phyloP scores from a whole-genome alignment of 2,113 vertebrate genomes.

The Pimephales promelas region DNA sequence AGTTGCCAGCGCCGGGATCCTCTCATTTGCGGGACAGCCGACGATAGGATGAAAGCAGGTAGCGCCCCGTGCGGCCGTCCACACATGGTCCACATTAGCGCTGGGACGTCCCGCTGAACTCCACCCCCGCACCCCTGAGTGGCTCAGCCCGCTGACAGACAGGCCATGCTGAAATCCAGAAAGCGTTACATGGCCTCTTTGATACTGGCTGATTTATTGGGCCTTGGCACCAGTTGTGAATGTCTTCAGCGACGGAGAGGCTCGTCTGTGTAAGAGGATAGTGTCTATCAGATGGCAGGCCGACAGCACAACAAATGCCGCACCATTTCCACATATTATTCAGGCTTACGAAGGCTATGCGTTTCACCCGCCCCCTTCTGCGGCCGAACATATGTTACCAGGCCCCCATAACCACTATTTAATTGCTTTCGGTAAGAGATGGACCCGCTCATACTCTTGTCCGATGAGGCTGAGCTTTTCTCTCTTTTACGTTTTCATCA shows the following conservation, averaged over 20 bases:
- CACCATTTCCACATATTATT: slow-evolving; percentile 65
- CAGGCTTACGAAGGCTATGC: slow-evolving; percentile 50
- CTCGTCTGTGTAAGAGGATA: slow-evolving; percentile 68
- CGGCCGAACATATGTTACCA: slow-evolving; percentile 50
- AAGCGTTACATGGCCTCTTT: slow-evolving; percentile 82
- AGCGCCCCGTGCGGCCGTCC: slow-evolving; percentile 70
- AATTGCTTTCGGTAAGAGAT: slow-evolving; percentile 29
- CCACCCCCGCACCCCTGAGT: slow-evolving; percentile 66
- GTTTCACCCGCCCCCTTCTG: slow-evolving; percentile 51
- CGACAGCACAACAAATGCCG: slow-evolving; percentile 65
- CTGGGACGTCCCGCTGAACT: slow-evolving; percentile 70
- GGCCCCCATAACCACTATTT: slow-evolving; percentile 30
- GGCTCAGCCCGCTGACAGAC: slow-evolving; percentile 78
- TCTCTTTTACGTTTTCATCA: slow-evolving; percentile 14
- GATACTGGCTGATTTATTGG: slow-evolving; percentile 82
- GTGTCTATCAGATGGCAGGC: slow-evolving; percentile 69
- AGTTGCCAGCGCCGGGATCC: slow-evolving; percentile 60
- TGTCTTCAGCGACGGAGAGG: slow-evolving; percentile 69
- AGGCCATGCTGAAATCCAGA: slow-evolving; percentile 79
- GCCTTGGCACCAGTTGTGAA: slow-evolving; percentile 75
- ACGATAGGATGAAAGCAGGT: slow-evolving; percentile 65
- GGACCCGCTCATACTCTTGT: neutral
- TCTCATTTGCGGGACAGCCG: slow-evolving; percentile 64
- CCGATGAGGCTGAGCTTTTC: neutral
- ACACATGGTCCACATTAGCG: slow-evolving; percentile 78